Conservation (phyloP, 2,888 invertebrate genomes). For the Melipona beecheii region DNA sequence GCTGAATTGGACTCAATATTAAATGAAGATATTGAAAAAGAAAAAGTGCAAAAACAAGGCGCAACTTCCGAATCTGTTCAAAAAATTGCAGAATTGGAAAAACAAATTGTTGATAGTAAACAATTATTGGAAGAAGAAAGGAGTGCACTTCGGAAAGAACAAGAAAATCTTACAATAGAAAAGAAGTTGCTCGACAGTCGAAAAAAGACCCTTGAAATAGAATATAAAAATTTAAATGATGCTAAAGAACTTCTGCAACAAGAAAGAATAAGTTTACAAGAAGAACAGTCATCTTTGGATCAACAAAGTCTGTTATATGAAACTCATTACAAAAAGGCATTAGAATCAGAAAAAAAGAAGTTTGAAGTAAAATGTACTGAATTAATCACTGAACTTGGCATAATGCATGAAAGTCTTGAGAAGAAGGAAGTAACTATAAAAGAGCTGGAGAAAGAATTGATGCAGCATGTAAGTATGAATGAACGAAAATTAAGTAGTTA, state of each 20-base stretch:
- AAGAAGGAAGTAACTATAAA: constrained; percentile 50
- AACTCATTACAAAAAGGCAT: constrained; percentile 56
- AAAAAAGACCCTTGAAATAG: constrained; percentile 51
- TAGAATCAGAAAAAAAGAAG: constrained; percentile 62
- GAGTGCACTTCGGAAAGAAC: constrained; percentile 50
- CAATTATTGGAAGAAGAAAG: constrained; percentile 42
- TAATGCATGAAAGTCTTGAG: constrained; percentile 40
- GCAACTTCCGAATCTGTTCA: constrained; percentile 48
- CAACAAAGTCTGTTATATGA: constrained; percentile 74
- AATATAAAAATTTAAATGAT: constrained; percentile 45
- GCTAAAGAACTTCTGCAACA: constrained; percentile 62
- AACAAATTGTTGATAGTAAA: constrained; percentile 28
- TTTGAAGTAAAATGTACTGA: constrained; percentile 53
- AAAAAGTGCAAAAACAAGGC: constrained; percentile 36
- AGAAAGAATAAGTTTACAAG: constrained; percentile 64
- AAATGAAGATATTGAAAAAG: constrained; percentile 71
- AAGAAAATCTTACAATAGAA: constrained; percentile 47
- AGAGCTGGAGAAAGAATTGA: constrained; percentile 36
- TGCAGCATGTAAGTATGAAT: constrained; percentile 38
- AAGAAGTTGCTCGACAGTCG: constrained; percentile 58
- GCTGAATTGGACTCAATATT: constrained; percentile 73
- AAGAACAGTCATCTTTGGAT: constrained; percentile 73
- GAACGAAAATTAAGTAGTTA: not conserved
- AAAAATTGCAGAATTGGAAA: constrained; percentile 29
- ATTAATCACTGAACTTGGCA: constrained; percentile 41